A percentile compares a stretch with the other conserved stretches of the same genome.
Conservation (phyloP, 2,888 invertebrate species). For the Scotopteryx bipunctaria region DNA sequence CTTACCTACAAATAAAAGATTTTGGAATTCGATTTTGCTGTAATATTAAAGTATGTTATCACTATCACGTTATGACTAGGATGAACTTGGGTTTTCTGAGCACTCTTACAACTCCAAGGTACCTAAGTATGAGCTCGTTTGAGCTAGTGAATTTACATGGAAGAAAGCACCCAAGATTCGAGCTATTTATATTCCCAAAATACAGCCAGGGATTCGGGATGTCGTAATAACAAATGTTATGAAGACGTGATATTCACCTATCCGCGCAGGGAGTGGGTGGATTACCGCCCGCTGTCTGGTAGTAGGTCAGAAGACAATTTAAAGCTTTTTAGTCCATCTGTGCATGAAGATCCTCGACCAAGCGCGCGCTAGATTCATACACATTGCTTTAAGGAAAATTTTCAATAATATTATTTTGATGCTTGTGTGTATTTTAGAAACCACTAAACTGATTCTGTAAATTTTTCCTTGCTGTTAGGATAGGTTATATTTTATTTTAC, state of each 20-base stretch:
- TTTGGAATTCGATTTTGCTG: no score
- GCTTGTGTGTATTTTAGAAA: no score
- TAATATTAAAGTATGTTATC: no score
- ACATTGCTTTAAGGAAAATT: no score
- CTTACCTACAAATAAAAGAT: slow-evolving; percentile 1
- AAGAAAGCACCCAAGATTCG: neutral
- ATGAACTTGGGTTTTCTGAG: no score
- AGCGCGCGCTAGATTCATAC: no score
- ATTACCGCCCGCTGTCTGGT: slow-evolving; percentile 10
- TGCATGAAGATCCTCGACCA: neutral
- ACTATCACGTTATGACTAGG: no score
- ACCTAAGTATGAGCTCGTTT: neutral
- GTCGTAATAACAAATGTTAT: slow-evolving; percentile 16
- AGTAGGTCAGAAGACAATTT: slow-evolving; percentile 17
- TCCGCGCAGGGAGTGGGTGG: slow-evolving; percentile 5
- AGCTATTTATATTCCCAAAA: slow-evolving; percentile 10
- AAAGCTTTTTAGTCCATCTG: slow-evolving; percentile 10
- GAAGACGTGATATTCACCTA: slow-evolving; percentile 15
- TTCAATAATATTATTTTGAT: no score
- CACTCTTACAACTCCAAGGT: neutral
- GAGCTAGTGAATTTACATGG: neutral
- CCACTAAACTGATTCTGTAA: no score
- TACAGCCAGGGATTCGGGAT: slow-evolving; percentile 10
- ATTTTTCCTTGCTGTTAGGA: no score
- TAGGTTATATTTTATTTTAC: no score